Base-by-base conservation (phyloP, 2,888 invertebrate genomes). In the Luperina nickerlii region DNA sequence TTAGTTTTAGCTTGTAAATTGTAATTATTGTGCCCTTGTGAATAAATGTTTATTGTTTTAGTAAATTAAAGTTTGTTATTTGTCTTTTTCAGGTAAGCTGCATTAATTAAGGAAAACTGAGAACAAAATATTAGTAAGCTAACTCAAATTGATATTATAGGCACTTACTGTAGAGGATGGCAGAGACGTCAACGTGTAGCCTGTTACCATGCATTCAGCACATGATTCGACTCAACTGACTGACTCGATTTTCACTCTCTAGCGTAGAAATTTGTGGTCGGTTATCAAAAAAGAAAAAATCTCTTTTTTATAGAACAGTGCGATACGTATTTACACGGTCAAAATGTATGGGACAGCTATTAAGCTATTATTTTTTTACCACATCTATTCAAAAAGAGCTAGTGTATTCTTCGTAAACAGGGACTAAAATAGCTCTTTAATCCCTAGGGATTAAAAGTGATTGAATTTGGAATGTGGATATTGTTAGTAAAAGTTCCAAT, bases 71-170 rank as follows among this genome's bases (percentile, higher is more conserved):
- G 0, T 20, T 7, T 9, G 0, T 9, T 15, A 0, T 65, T 81
- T 74, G 38, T 57, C 8, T 51, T 57, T 81, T 69, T 63, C 68
- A 81, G 82, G 80, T 81, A 81, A 80, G 62, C 82, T 67, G 32
- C 27, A 20, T 68, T 66, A 0, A 38, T 60, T 54, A 51, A 7
- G 24, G 7, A 45, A 68, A 68, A 24, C 15, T 67, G 11, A 20
- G 38, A 24, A 24, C 6, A 60, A 24, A 45, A 38, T 66, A 27
- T n/a, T 38, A 82, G 82, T 82, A 68, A 82, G 68, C 18, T 20
- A 24, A 0, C 11, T 57, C 13, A 57, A 48, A 45, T 57, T 38
- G 2, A 63, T 48, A 13, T 24, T 38, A 51, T 51, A 54, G 51
- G 51, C 18, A 51, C 51, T 51, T 51, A 20, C 6, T 51, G 18